Evolutionary conservation across 2,888 invertebrate species (phyloP).

Genomic region (Dryobota labecula): DNA sequence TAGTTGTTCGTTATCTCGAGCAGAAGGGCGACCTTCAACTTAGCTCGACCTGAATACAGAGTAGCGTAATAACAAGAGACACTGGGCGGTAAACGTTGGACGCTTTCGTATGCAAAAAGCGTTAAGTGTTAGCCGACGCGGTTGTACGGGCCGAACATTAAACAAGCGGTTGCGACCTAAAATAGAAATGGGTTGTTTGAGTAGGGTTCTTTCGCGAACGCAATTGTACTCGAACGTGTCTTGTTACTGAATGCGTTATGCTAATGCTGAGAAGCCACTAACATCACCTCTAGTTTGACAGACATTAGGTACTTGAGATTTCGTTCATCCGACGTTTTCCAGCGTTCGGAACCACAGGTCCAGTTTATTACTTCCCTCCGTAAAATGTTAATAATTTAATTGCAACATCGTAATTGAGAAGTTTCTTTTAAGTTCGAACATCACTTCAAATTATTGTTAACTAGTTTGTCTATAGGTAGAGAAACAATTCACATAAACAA

Average conservation of each 20-base stretch:
- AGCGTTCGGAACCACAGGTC: not conserved
- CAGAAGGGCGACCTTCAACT: constrained; percentile 87
- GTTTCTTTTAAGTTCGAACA: constrained; percentile 56
- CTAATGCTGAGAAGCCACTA: constrained; percentile 80
- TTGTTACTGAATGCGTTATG: constrained; percentile 90
- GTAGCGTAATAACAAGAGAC: constrained; percentile 87
- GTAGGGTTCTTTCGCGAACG: constrained; percentile 90
- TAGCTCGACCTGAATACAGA: constrained; percentile 85
- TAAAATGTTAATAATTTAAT: constrained; percentile 48
- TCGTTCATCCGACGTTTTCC: not conserved
- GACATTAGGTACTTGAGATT: constrained; percentile 25
- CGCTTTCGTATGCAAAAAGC: constrained; percentile 90
- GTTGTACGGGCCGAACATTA: constrained; percentile 90
- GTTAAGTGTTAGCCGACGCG: constrained; percentile 90
- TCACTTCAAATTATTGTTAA: constrained; percentile 60
- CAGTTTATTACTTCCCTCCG: constrained; percentile 24
- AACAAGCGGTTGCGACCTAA: constrained; percentile 88
- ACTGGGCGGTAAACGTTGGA: constrained; percentile 84
- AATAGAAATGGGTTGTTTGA: constrained; percentile 90
- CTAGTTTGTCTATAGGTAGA: constrained; percentile 52
- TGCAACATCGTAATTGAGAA: constrained; percentile 45
- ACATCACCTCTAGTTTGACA: constrained; percentile 62
- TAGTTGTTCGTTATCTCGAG: constrained; percentile 84
- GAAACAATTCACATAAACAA: constrained; percentile 69
- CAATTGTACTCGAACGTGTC: constrained; percentile 90